Evolutionary conservation across 2,113 vertebrate species (phyloP).

Genomic region (Rhipidura dahli): DNA sequence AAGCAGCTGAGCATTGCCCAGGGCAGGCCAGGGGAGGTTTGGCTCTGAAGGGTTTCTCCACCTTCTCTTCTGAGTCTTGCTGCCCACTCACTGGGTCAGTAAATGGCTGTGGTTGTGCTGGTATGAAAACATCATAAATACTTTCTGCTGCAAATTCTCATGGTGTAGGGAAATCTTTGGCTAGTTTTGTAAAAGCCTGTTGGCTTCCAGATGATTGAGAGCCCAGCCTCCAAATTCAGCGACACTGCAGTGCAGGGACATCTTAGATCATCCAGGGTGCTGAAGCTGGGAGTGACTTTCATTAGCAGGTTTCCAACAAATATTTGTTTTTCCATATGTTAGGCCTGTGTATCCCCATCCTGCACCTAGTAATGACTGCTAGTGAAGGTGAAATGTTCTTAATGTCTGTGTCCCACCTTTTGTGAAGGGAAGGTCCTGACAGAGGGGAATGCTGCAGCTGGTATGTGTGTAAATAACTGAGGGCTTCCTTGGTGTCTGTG

Average conservation of each 20-base stretch:
- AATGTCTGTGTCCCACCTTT: neutral
- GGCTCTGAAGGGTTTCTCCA: neutral
- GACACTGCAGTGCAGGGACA: too few relatives aligned
- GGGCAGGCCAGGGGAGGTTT: neutral
- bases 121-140: fast-evolving
- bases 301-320: neutral
- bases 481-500: neutral
- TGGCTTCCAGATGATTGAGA: neutral
- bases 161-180: neutral
- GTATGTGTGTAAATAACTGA: neutral
- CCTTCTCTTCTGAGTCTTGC: neutral
- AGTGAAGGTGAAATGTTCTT: neutral
- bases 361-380: neutral
- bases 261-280: neutral
- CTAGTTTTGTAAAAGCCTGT: neutral
- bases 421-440: neutral
- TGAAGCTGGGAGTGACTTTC: neutral
- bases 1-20: neutral
- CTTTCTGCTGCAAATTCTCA: neutral
- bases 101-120: fast-evolving
- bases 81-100: neutral
- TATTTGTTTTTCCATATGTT: neutral
- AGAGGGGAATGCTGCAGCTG: neutral
- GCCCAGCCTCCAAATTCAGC: neutral
- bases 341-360: neutral